These are phyloP conservation scores for Pseudopleuronectes americanus DNA, from an alignment of 2,797 vertebrate genomes.

Conservation along the genomic window DNA sequence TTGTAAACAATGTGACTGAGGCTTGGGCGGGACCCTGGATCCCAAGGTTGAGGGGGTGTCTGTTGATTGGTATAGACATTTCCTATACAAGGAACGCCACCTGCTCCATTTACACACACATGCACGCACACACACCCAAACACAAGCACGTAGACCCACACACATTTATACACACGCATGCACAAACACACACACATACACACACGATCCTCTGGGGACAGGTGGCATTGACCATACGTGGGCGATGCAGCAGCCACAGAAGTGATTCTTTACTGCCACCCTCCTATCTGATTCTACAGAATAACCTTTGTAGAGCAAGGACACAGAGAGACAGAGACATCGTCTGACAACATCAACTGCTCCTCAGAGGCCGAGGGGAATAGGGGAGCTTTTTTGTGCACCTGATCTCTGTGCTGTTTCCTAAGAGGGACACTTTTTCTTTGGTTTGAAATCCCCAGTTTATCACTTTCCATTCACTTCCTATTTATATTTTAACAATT, in stretches of 20 bases:
- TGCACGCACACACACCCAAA: constrained; percentile 15
- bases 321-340: constrained; percentile 72
- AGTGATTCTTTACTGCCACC: constrained; percentile 74
- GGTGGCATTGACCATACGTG: constrained; percentile 70
- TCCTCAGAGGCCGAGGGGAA: constrained; percentile 58
- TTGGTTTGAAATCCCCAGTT: constrained; percentile 37
- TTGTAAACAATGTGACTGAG: constrained; percentile 71
- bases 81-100: constrained; percentile 76
- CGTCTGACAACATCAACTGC: constrained; percentile 77
- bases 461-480: constrained; percentile 2
- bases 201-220: constrained; percentile 64
- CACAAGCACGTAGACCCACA: neutral
- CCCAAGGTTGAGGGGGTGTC: constrained; percentile 82
- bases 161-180: neutral
- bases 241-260: constrained; percentile 65
- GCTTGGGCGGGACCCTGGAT: constrained; percentile 69
- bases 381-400: constrained; percentile 53
- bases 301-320: constrained; percentile 78
- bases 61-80: constrained; percentile 83
- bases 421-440: constrained; percentile 14
- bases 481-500: neutral
- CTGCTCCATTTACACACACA: constrained; percentile 64
- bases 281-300: constrained; percentile 71
- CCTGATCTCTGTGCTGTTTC: constrained; percentile 52
- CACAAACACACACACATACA: constrained; percentile 27